Evolutionary conservation across 92 coral and sea anemone genomes (phyloP), one percentile per base, ranked within the genome.

Genomic region (Desmophyllum pertusum): DNA sequence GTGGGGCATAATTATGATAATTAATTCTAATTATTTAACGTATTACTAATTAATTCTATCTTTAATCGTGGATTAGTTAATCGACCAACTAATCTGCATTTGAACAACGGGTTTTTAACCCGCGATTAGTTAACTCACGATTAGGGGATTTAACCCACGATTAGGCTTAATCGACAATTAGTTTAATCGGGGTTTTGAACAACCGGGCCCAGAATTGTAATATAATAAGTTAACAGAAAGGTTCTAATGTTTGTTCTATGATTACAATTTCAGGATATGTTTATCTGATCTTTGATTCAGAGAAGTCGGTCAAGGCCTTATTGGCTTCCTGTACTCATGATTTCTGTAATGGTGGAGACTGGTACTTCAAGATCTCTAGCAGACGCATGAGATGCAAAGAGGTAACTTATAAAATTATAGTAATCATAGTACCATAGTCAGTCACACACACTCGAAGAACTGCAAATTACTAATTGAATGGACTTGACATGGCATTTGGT

Each of bases 301-400:
- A 97, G 85, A 97, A 97, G 87, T 95, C 99, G 9, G 95, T 97
- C 43, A 97, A 97, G 76, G 89, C 95, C 7, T 83, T 97, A 76
- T 66, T 97, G 50, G 95, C 98, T 3, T 87, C 99, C 17, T 97
- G 99, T 61, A 97, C 99, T 6, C 99, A 97, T 83, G 99, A 97
- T 80, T 97, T 95, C 89, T 94, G 98, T 52, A 97, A 94, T 80
- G 99, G 99, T 33, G 99, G 99, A 25, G 99, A 97, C 64, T 97
- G 99, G 99, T 97, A 97, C 88, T 97, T 97, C 70, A 95, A 97
- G 90, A 91, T 97, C 33, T 97, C 99, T 36, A 97, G 99, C 80
- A 80, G 98, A 89, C 91, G 99, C 30, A 96, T 96, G 90, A 90
- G 99, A 7, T 92, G 98, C 81, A 96, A 96, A 91, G 99, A 96